Evolutionary conservation across 2,797 vertebrate species (phyloP).

Genomic region (Chiloscyllium punctatum): DNA sequence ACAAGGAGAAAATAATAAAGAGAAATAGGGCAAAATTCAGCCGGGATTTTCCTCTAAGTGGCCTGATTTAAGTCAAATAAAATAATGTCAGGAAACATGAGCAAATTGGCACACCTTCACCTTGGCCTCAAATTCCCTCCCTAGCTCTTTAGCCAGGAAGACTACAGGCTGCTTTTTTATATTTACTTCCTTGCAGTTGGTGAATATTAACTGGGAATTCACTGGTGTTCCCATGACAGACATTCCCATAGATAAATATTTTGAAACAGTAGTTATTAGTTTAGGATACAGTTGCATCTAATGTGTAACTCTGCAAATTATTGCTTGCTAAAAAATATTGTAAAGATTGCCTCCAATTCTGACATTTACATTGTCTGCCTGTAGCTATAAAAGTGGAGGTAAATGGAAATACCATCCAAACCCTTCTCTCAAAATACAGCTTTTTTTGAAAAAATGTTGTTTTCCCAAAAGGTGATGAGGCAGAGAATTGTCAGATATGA

Average conservation of each 20-base stretch:
- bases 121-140: not conserved
- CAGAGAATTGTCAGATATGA: not conserved
- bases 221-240: too few species aligned
- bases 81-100: not conserved
- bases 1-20: not conserved
- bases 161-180: not conserved
- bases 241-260: too few species aligned
- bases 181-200: too few species aligned
- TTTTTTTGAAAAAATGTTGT: not conserved
- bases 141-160: not conserved
- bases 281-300: too few species aligned
- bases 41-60: not conserved
- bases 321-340: too few species aligned
- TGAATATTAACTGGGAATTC: too few species aligned
- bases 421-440: not conserved
- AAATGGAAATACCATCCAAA: not conserved
- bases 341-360: too few species aligned
- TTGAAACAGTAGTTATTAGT: too few species aligned
- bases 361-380: too few species aligned
- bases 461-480: not conserved
- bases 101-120: not conserved
- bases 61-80: not conserved
- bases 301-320: too few species aligned
- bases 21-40: not conserved
- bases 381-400: not conserved